Conservation (phyloP, 2,797 vertebrate species). For the Lagothrix lagotricha region DNA sequence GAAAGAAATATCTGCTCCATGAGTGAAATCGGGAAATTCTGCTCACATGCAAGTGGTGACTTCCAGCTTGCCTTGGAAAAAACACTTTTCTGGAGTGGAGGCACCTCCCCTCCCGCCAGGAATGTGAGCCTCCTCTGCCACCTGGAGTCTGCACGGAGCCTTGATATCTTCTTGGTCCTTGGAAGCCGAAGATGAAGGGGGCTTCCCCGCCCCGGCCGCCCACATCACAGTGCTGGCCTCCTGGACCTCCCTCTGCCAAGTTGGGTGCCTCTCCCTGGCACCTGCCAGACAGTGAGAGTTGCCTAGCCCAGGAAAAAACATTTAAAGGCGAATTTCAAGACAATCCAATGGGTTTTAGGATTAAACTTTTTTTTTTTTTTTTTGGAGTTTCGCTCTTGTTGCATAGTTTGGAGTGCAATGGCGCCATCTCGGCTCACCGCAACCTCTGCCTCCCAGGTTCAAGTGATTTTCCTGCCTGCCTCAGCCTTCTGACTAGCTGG, state of each 20-base stretch:
- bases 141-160: background rate
- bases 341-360: no score
- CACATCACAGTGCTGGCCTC: background rate
- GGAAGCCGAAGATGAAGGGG: background rate
- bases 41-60: background rate
- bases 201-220: background rate
- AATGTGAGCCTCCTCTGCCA: background rate
- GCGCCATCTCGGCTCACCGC: no score
- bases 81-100: background rate
- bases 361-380: background rate
- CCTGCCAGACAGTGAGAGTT: background rate
- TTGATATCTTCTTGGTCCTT: background rate
- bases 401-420: no score
- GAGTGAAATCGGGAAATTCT: background rate
- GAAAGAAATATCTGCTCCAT: background rate
- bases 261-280: background rate
- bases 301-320: background rate
- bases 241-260: accelerated
- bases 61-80: background rate
- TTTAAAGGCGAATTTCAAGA: background rate
- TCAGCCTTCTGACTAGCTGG: no score
- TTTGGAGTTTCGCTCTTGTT: no score
- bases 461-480: no score
- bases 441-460: no score
- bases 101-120: background rate